A percentile compares a stretch with the other conserved stretches of the same genome.
Evolutionary conservation across 2,888 invertebrate species (phyloP).

Genomic region (Odontocerum albicorne): DNA sequence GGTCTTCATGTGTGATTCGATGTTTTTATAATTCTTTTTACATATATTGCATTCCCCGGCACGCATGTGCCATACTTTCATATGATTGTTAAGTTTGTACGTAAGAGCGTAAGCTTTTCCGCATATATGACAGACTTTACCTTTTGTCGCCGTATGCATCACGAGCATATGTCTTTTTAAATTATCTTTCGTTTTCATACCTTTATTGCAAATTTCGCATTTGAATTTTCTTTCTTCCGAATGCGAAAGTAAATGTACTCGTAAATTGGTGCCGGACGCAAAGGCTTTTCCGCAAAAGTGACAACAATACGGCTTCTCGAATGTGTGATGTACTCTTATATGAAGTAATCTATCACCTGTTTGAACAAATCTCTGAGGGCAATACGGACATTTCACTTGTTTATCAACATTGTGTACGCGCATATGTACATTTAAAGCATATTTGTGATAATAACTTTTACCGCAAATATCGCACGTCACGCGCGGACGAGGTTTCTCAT

Average conservation of each 20-base stretch:
- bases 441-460: slow-evolving; percentile 16
- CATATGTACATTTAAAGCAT: slow-evolving; percentile 12
- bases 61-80: slow-evolving; percentile 12
- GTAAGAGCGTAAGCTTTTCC: slow-evolving; percentile 13
- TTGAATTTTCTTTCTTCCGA: slow-evolving; percentile 15
- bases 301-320: slow-evolving; percentile 17
- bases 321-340: slow-evolving; percentile 14
- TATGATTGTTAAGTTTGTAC: slow-evolving; percentile 20
- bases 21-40: slow-evolving; percentile 18
- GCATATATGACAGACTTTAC: slow-evolving; percentile 20
- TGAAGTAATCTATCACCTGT: slow-evolving; percentile 10
- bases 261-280: slow-evolving; percentile 13
- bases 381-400: slow-evolving; percentile 8
- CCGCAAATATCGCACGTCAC: slow-evolving; percentile 18
- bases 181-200: slow-evolving; percentile 21
- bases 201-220: slow-evolving; percentile 17
- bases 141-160: slow-evolving; percentile 13
- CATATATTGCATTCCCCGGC: slow-evolving; percentile 13
- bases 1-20: slow-evolving; percentile 19
- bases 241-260: slow-evolving; percentile 15
- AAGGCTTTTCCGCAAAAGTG: slow-evolving; percentile 20
- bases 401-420: slow-evolving; percentile 17
- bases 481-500: not conserved
- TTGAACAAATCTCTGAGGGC: slow-evolving; percentile 13
- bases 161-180: slow-evolving; percentile 13